A percentile compares a stretch with the other conserved stretches of the same genome.
Conservation (phyloP, 2,797 vertebrate species). For the Liparis tanakae region DNA sequence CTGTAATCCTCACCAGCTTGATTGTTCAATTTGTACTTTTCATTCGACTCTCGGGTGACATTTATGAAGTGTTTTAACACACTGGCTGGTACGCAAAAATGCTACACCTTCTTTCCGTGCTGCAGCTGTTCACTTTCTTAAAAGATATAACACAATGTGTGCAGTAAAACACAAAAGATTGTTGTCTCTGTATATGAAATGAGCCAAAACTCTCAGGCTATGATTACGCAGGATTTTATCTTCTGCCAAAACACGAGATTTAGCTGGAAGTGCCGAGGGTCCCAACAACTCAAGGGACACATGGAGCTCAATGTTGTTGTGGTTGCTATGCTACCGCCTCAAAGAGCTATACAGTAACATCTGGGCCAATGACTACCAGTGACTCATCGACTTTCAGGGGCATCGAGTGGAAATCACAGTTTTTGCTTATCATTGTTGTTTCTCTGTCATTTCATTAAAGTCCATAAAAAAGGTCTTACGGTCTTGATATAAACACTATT, state of each 20-base stretch:
- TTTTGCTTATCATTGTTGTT: neutral
- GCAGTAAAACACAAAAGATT: neutral
- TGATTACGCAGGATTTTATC: constrained; percentile 27
- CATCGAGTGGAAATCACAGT: neutral
- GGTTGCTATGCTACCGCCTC: constrained; percentile 24
- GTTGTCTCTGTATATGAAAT: constrained; percentile 30
- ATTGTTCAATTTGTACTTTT: constrained; percentile 56
- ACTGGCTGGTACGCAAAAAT: constrained; percentile 22
- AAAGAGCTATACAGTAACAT: constrained; percentile 14
- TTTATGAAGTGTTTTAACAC: constrained; percentile 12
- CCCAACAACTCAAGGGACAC: constrained; percentile 15
- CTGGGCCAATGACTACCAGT: neutral
- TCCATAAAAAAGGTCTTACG: neutral
- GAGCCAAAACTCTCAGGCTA: constrained; percentile 30
- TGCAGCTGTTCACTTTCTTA: constrained; percentile 15
- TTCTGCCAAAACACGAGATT: constrained; percentile 35
- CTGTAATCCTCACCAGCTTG: constrained; percentile 42
- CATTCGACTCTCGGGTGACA: constrained; percentile 26
- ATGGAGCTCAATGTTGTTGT: constrained; percentile 15
- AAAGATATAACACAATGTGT: neutral
- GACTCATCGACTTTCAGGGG: neutral
- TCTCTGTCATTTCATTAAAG: neutral
- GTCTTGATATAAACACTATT: neutral
- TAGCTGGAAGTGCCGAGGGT: constrained; percentile 21
- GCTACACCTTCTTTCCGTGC: constrained; percentile 14